phyloP scores from a whole-genome alignment of 2,113 vertebrate species.

The Carlito syrichta region DNA sequence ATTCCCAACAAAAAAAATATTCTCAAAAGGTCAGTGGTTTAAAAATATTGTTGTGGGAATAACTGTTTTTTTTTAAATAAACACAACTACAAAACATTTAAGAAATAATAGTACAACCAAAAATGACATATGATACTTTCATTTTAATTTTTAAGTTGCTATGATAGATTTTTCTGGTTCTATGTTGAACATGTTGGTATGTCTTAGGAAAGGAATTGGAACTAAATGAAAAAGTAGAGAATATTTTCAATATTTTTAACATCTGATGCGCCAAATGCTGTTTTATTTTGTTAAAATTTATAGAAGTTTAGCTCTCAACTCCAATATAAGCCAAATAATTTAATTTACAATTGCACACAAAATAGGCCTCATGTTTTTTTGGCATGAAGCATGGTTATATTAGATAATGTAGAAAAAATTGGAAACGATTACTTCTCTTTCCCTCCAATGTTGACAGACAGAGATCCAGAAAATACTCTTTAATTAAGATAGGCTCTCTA shows the following conservation, averaged over 20 bases:
- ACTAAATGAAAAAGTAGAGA: background rate
- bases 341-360: conserved; percentile 16
- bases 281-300: conserved; percentile 21
- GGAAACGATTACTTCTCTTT: conserved; percentile 5
- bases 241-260: conserved; percentile 1
- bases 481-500: conserved; percentile 29
- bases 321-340: conserved; percentile 5
- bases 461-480: conserved; percentile 30
- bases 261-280: background rate
- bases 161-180: background rate
- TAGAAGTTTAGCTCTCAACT: conserved; percentile 27
- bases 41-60: background rate
- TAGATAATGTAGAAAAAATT: conserved; percentile 7
- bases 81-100: background rate
- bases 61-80: background rate
- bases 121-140: background rate
- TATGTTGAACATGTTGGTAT: background rate
- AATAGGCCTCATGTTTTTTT: background rate
- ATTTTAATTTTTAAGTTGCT: background rate
- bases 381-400: background rate
- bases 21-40: background rate
- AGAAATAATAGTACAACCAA: background rate
- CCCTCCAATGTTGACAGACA: conserved; percentile 30
- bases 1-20: background rate
- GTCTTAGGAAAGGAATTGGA: background rate